Conservation (phyloP, 1,140 invertebrate species). For the Drosophila pandora region DNA sequence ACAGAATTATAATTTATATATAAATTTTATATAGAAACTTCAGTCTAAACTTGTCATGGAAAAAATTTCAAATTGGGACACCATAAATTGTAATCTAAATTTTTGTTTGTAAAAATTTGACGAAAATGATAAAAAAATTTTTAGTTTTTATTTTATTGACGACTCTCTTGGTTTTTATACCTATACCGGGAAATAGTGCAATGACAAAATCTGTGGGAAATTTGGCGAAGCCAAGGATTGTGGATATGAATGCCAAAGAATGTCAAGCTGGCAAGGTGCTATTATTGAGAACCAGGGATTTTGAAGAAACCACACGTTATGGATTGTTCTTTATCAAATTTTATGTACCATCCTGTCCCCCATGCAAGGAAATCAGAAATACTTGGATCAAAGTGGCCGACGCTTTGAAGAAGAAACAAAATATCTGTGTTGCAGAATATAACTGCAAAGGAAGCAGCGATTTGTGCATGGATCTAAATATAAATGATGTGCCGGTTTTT, state of each 20-base stretch:
- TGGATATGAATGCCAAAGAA: neutral
- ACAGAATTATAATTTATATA: too few relatives aligned
- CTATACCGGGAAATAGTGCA: neutral
- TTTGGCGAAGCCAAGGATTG: neutral
- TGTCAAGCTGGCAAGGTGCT: slow-evolving; percentile 1
- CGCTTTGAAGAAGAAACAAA: neutral
- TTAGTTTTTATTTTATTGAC: neutral
- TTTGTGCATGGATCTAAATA: neutral
- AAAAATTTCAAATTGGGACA: neutral
- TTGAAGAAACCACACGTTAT: neutral
- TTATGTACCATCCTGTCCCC: neutral
- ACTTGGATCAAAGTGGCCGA: slow-evolving; percentile 11
- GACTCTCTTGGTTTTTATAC: neutral
- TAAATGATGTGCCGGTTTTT: neutral
- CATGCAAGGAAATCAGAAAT: neutral
- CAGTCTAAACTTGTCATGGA: neutral
- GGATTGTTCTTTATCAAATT: slow-evolving; percentile 14
- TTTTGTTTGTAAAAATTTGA: neutral
- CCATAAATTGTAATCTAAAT: neutral
- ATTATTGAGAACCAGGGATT: neutral
- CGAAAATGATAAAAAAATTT: neutral
- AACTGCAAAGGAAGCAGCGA: neutral
- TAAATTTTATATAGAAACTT: too few relatives aligned
- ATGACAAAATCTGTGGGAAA: neutral
- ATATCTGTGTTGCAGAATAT: slow-evolving; percentile 3